Evolutionary conservation across 1,140 invertebrate species (phyloP).

Genomic region (Neomicropteryx cornuta): DNA sequence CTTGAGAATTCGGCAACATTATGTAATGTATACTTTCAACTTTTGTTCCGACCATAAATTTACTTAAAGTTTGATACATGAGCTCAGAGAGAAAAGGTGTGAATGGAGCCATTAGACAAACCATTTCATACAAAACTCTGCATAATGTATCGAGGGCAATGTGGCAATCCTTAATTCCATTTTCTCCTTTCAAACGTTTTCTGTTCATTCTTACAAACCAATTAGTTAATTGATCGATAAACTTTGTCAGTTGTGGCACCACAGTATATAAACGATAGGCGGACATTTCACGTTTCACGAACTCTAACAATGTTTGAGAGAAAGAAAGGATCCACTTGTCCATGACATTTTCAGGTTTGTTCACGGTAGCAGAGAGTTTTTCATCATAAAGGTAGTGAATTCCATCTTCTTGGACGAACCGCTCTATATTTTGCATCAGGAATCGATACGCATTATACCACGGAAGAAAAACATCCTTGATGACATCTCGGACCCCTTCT

Average conservation of each 20-base stretch:
- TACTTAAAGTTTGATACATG: slow-evolving; percentile 84
- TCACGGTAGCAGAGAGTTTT: slow-evolving; percentile 21
- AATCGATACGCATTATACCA: slow-evolving; percentile 99
- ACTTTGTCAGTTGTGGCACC: slow-evolving; percentile 85
- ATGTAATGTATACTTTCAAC: slow-evolving; percentile 78
- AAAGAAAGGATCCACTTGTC: slow-evolving; percentile 97
- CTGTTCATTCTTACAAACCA: slow-evolving; percentile 98
- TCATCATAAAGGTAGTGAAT: slow-evolving; percentile 52
- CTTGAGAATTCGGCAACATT: slow-evolving; percentile 67
- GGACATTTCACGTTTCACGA: slow-evolving; percentile 88
- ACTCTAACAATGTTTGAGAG: slow-evolving; percentile 83
- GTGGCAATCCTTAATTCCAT: slow-evolving; percentile 64
- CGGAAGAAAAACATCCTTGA: slow-evolving; percentile 96
- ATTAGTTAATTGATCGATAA: slow-evolving; percentile 96
- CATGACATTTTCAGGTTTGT: slow-evolving; percentile 74
- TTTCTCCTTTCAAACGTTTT: slow-evolving; percentile 83
- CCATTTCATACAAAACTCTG: slow-evolving; percentile 80
- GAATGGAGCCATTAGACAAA: slow-evolving; percentile 91
- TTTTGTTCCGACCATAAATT: slow-evolving; percentile 33
- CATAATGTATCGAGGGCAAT: slow-evolving; percentile 82
- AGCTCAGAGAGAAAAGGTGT: slow-evolving; percentile 94
- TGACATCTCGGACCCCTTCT: slow-evolving; percentile 89
- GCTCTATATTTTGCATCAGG: slow-evolving; percentile 85
- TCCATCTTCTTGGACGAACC: slow-evolving; percentile 62
- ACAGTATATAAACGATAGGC: slow-evolving; percentile 93